Base-by-base conservation (phyloP, 2,797 vertebrate species). In the Thaleichthys pacificus region DNA sequence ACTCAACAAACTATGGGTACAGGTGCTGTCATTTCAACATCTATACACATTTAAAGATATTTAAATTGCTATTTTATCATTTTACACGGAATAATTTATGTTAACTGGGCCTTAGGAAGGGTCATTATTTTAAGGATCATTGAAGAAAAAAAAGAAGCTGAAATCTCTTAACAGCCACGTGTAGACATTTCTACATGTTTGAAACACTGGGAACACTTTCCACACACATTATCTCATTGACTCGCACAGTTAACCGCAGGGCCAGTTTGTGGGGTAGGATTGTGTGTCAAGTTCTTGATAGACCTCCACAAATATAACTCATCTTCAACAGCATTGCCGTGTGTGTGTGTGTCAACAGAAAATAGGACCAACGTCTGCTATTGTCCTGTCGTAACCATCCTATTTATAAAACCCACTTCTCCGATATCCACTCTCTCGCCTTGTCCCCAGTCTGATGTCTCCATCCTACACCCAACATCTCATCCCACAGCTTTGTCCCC, bases 401-500 rank as follows among this genome's bases (percentile, higher is more conserved):
- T 84, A 78, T 86, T 86, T 86, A 78, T 81, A 81, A 80, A 75
- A 21, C 49, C 49, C 3, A 8, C 51, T 68, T 74, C 70, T 14
- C 77, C 70, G 14, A 26, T 66, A 14, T 49, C 24, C 14, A 22
- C 4, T 38, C 68, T 17, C 70, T 17, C 76, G 69, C 82, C 71
- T 76, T 74, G 66, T 54, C 8, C 11, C 14, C 62, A 26, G 19
- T 5, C 17, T 80, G 80, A 84, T 82, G 81, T 86, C 82, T 87
- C 83, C 73, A 88, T 87, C 76, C 74, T 19, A 11, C 78, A 71
- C 77, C 72, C 75, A 78, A 87, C 78, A 82, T 76, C 83, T 83
- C 72, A 73, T 74, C 42, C 78, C 47, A 24, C 64, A 77, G 71
- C 76, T 75, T 79, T 83, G 80, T 84, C 78, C 67, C 66, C 14